Conservation (phyloP, 92 coral and sea anemone genomes). For the Virgularia gustaviana region DNA sequence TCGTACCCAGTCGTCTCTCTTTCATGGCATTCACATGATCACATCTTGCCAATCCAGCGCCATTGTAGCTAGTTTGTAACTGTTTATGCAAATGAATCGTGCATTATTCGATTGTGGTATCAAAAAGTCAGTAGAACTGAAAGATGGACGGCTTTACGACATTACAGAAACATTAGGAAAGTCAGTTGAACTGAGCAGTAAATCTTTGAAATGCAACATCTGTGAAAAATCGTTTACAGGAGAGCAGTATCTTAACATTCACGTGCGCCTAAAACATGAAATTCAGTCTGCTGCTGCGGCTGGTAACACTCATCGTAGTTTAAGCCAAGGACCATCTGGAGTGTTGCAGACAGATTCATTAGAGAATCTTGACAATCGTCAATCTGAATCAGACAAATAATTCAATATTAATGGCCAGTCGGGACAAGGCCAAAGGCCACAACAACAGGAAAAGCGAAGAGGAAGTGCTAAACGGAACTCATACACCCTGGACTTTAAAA, state of each 20-base stretch:
- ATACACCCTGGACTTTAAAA: slow-evolving; percentile 55
- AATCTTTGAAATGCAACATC: slow-evolving; percentile 36
- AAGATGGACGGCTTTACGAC: slow-evolving; percentile 44
- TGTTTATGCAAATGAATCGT: slow-evolving; percentile 45
- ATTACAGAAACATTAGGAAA: slow-evolving; percentile 46
- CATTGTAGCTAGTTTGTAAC: too few relatives aligned
- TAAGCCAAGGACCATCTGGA: slow-evolving; percentile 7
- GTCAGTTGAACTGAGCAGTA: slow-evolving; percentile 51
- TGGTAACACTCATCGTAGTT: slow-evolving; percentile 14
- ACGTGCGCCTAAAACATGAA: slow-evolving; percentile 48
- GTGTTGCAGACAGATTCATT: slow-evolving; percentile 25
- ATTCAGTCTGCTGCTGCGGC: slow-evolving; percentile 27
- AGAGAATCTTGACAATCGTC: slow-evolving; percentile 21
- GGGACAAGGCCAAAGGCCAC: slow-evolving; percentile 17
- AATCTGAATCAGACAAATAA: slow-evolving; percentile 6
- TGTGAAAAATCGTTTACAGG: slow-evolving; percentile 45
- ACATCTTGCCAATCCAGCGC: slow-evolving; percentile 8
- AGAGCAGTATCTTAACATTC: slow-evolving; percentile 54
- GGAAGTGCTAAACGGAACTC: slow-evolving; percentile 52
- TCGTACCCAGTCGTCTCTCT: slow-evolving; percentile 19
- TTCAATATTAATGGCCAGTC: slow-evolving; percentile 15
- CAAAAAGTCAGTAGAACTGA: slow-evolving; percentile 46
- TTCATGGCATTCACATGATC: slow-evolving; percentile 17
- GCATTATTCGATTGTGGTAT: slow-evolving; percentile 59
- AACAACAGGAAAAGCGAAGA: slow-evolving; percentile 41